phyloP scores from a whole-genome alignment of 2,888 invertebrate species.

The Heliconius aoede region DNA sequence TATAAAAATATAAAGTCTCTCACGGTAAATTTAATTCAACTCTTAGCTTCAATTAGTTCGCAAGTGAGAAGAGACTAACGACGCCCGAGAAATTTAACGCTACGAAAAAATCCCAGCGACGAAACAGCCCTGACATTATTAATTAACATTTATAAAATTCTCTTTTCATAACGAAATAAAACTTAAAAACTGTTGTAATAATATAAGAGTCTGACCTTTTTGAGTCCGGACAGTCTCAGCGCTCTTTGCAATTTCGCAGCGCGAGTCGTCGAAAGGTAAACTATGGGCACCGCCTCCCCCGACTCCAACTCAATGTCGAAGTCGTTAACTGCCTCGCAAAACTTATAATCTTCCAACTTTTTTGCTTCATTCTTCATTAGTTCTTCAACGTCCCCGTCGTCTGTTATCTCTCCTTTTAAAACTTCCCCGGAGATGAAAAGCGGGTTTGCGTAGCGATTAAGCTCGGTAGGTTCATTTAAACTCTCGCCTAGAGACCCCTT shows the following conservation, averaged over 20 bases:
- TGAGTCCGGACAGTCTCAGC: conserved; percentile 82
- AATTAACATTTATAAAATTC: conserved; percentile 34
- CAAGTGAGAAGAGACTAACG: conserved; percentile 28
- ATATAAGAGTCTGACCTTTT: conserved; percentile 74
- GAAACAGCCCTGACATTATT: conserved; percentile 27
- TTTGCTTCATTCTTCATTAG: conserved; percentile 73
- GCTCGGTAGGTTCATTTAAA: conserved; percentile 56
- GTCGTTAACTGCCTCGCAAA: conserved; percentile 76
- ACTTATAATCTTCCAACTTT: conserved; percentile 77
- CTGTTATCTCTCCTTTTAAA: conserved; percentile 70
- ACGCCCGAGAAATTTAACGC: conserved; percentile 27
- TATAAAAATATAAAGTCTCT: conserved; percentile 6
- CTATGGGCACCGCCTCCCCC: conserved; percentile 73
- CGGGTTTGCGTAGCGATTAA: conserved; percentile 71
- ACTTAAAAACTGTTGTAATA: neutral
- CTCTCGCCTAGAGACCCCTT: conserved; percentile 54
- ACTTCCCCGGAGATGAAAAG: conserved; percentile 71
- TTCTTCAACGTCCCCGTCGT: conserved; percentile 63
- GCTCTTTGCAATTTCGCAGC: conserved; percentile 82
- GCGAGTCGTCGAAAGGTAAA: conserved; percentile 79
- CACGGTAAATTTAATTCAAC: conserved; percentile 24
- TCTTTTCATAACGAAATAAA: conserved; percentile 19
- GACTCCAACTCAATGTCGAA: conserved; percentile 76
- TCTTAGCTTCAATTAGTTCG: conserved; percentile 35
- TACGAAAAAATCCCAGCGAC: conserved; percentile 18